These are phyloP conservation scores for Ennomos quercinarius DNA, from an alignment of 2,888 invertebrate species.

Conservation along the genomic window DNA sequence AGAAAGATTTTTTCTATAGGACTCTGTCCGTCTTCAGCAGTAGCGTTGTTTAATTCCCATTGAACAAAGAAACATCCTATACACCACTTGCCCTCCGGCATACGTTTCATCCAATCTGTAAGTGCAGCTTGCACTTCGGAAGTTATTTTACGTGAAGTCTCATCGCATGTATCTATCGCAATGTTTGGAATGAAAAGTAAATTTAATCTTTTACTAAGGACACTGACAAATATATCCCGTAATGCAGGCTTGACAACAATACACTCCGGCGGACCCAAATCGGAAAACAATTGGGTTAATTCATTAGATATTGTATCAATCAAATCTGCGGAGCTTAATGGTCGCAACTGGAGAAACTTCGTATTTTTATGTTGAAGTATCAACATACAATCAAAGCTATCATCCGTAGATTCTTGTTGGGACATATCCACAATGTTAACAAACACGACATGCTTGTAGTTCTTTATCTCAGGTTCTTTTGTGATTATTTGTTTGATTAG, in stretches of 20 bases:
- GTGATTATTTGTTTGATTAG: neutral
- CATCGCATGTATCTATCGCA: neutral
- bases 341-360: slow-evolving; percentile 29
- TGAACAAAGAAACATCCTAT: slow-evolving; percentile 31
- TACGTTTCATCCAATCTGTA: slow-evolving; percentile 15
- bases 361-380: slow-evolving; percentile 25
- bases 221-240: neutral
- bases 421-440: slow-evolving; percentile 14
- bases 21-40: slow-evolving; percentile 2
- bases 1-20: slow-evolving; percentile 20
- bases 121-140: slow-evolving; percentile 16
- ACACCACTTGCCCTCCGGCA: slow-evolving; percentile 23
- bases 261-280: slow-evolving; percentile 30
- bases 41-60: slow-evolving; percentile 30
- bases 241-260: slow-evolving; percentile 13
- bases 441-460: neutral
- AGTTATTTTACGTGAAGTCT: neutral
- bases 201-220: slow-evolving; percentile 11
- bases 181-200: slow-evolving; percentile 2
- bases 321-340: slow-evolving; percentile 13
- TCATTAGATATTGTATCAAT: slow-evolving; percentile 19
- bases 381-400: slow-evolving; percentile 18
- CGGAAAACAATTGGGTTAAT: slow-evolving; percentile 27
- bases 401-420: slow-evolving; percentile 6
- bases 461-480: neutral